A percentile compares a stretch with the other conserved stretches of the same genome.
Evolutionary conservation across 1,140 invertebrate species (phyloP).

Genomic region (Sipha flava): DNA sequence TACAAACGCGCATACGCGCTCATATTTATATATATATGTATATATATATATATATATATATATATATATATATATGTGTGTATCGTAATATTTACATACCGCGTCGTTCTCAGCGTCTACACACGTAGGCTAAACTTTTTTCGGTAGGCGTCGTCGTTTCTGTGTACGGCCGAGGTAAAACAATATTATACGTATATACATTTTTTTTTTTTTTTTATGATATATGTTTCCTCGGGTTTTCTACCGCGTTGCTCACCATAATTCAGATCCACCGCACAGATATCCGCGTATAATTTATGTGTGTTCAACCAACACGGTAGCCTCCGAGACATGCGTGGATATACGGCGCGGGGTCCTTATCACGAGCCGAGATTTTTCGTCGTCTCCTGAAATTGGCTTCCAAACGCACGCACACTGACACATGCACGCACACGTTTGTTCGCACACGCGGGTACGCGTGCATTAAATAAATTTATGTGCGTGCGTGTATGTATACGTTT

Average conservation of each 20-base stretch:
- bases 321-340: slow-evolving; percentile 16
- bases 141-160: slow-evolving; percentile 30
- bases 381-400: slow-evolving; percentile 11
- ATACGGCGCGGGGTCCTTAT: slow-evolving; percentile 6
- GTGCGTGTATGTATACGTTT: not conserved
- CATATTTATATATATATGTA: not conserved
- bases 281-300: slow-evolving; percentile 28
- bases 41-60: not conserved
- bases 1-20: not conserved
- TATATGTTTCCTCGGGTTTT: slow-evolving; percentile 31
- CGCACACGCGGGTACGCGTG: not conserved
- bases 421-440: not conserved
- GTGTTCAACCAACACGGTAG: slow-evolving; percentile 28
- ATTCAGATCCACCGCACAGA: slow-evolving; percentile 30
- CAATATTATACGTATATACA: not conserved
- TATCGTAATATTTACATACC: slow-evolving; percentile 3
- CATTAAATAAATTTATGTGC: not conserved
- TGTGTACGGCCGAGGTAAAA: slow-evolving; percentile 25
- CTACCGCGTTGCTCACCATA: slow-evolving; percentile 17
- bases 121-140: slow-evolving; percentile 30
- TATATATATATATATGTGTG: no score
- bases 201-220: slow-evolving; percentile 14
- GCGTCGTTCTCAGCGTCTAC: not conserved
- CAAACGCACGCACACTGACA: not conserved
- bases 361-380: slow-evolving; percentile 19